A percentile compares a stretch with the other conserved stretches of the same genome.
Evolutionary conservation across 2,113 vertebrate species (phyloP).

Genomic region (Urocolius indicus): DNA sequence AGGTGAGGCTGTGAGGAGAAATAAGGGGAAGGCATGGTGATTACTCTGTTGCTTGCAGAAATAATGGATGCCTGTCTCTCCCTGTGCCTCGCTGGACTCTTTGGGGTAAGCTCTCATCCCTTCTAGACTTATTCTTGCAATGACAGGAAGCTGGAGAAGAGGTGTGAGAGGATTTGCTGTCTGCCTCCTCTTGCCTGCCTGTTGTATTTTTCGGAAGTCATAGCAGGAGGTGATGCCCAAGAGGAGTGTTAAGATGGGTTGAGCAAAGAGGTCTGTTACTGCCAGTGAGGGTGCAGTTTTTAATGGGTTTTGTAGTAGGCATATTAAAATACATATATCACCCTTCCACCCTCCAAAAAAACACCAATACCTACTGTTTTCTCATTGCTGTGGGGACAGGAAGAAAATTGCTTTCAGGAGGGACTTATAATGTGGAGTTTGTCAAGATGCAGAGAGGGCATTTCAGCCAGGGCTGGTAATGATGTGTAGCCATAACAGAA

Average conservation of each 20-base stretch:
- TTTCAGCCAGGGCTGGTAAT: background rate
- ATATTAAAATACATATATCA: background rate
- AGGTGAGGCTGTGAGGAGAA: background rate
- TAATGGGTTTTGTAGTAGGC: background rate
- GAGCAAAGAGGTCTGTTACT: background rate
- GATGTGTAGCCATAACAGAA: background rate
- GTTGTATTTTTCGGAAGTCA: background rate
- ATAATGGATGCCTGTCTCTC: rapidly evolving
- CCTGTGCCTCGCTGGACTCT: background rate
- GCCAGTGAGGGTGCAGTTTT: background rate
- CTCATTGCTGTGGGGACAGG: background rate
- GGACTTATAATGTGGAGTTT: background rate
- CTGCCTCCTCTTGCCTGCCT: background rate
- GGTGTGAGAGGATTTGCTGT: background rate
- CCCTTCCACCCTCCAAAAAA: background rate
- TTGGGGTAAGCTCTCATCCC: background rate
- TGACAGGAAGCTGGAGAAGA: background rate
- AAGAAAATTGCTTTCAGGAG: background rate
- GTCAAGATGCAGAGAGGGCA: background rate
- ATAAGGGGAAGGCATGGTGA: background rate
- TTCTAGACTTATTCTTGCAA: background rate
- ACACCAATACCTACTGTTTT: background rate
- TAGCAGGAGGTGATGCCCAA: background rate
- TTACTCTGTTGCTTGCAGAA: background rate
- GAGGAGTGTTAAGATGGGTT: background rate